phyloP scores from a whole-genome alignment of 1,140 invertebrate genomes.

The Heliothis virescens region DNA sequence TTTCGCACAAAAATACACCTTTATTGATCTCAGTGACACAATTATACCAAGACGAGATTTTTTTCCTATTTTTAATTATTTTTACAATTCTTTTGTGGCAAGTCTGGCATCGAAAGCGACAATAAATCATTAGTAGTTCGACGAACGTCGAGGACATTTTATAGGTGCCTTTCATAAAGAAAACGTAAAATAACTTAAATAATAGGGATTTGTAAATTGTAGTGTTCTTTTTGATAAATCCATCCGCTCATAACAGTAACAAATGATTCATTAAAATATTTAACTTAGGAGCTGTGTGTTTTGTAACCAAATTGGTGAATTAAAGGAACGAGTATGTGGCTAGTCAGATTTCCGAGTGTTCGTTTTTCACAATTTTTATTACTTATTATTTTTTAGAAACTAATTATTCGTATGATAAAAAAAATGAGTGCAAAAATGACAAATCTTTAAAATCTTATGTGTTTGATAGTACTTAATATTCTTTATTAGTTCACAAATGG shows the following conservation, averaged over 20 bases:
- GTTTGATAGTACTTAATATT: not conserved
- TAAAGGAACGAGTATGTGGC: constrained; percentile 4
- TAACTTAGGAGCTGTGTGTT: constrained; percentile 61
- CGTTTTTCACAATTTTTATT: not conserved
- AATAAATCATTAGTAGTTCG: constrained; percentile 70
- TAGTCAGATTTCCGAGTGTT: not conserved
- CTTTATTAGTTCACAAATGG: not conserved
- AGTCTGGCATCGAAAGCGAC: constrained; percentile 66
- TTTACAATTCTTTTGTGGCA: constrained; percentile 25
- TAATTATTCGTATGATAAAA: not conserved
- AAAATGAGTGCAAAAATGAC: not conserved
- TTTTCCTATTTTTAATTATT: constrained; percentile 26
- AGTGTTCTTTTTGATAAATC: constrained; percentile 77
- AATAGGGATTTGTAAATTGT: constrained; percentile 75
- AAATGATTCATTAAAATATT: constrained; percentile 59
- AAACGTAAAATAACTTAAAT: constrained; percentile 72
- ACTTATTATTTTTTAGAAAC: not conserved
- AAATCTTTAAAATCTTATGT: not conserved
- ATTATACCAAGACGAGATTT: constrained; percentile 13
- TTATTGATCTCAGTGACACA: constrained; percentile 44
- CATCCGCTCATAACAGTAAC: constrained; percentile 72
- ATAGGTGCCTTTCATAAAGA: constrained; percentile 84
- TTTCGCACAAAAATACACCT: constrained; percentile 38
- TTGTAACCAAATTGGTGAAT: constrained; percentile 62
- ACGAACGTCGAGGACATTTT: constrained; percentile 78